Percentiles rank a stretch among this genome's conserved stretches.
These are phyloP conservation scores for Phalacrocorax carbo DNA, from an alignment of 2,113 vertebrate species.

Conservation along the genomic window DNA sequence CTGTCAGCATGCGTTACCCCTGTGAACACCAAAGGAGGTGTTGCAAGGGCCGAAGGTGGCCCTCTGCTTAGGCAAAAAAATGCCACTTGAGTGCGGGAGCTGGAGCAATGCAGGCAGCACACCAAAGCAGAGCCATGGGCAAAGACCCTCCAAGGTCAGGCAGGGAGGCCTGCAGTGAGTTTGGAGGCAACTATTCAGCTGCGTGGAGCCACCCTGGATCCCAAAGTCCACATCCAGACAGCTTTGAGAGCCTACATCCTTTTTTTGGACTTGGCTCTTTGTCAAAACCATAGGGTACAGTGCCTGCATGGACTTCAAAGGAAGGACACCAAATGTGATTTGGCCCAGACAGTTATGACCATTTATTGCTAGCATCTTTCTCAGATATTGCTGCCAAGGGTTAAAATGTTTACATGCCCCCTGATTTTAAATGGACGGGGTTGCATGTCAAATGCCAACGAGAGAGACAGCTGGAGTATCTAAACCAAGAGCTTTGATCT, in stretches of 20 bases:
- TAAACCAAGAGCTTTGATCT: constrained; percentile 76
- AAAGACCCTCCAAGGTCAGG: constrained; percentile 21
- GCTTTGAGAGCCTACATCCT: constrained; percentile 39
- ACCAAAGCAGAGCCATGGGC: neutral
- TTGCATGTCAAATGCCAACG: constrained; percentile 76
- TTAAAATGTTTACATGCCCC: constrained; percentile 74
- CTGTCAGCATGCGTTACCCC: neutral
- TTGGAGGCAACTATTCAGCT: neutral
- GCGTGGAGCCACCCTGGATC: neutral
- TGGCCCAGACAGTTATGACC: constrained; percentile 41
- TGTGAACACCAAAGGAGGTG: neutral
- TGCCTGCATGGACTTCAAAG: constrained; percentile 66
- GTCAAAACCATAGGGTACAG: constrained; percentile 59
- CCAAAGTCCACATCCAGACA: neutral
- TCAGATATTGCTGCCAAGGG: constrained; percentile 70
- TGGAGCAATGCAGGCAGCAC: neutral
- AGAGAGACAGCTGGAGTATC: constrained; percentile 75
- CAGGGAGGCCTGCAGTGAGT: neutral
- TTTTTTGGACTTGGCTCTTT: constrained; percentile 71
- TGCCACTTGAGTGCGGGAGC: neutral
- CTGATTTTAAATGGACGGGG: constrained; percentile 69
- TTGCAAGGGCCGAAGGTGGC: neutral
- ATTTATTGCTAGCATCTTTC: constrained; percentile 68
- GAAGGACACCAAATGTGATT: constrained; percentile 57
- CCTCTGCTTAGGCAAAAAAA: neutral